Percentiles rank a stretch among this genome's conserved stretches.
phyloP scores from a whole-genome alignment of 2,797 vertebrate genomes.

The Leptodactylus fallax region DNA sequence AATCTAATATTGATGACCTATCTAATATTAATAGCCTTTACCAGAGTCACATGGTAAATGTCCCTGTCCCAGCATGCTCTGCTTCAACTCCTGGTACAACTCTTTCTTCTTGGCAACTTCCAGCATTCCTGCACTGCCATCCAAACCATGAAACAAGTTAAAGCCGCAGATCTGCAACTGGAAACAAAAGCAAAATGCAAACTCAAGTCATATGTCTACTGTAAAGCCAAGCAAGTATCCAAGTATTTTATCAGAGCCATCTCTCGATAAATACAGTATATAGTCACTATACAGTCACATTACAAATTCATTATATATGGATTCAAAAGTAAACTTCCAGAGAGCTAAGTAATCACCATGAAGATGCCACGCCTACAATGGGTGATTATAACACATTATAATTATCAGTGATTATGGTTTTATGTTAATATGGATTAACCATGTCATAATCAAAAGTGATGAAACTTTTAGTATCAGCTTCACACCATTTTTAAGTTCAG shows the following conservation, averaged over 20 bases:
- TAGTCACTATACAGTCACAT: background rate
- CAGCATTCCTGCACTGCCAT: conserved; percentile 87
- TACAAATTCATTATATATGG: background rate
- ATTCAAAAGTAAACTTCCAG: background rate
- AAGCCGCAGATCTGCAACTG: conserved; percentile 86
- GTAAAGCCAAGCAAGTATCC: background rate
- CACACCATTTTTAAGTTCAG: too few relatives aligned
- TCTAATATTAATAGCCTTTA: conserved; percentile 65
- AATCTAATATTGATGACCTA: too few relatives aligned
- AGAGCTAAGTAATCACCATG: too few relatives aligned
- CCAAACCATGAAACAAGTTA: conserved; percentile 82
- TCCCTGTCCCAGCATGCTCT: conserved; percentile 79
- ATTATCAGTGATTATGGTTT: too few relatives aligned
- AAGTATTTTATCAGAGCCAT: background rate
- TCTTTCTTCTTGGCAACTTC: conserved; percentile 74
- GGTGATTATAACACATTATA: too few relatives aligned
- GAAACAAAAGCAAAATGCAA: background rate
- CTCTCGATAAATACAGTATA: background rate
- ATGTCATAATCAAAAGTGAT: too few relatives aligned
- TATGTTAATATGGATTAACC: too few relatives aligned
- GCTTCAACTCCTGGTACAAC: conserved; percentile 81
- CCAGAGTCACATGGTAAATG: conserved; percentile 79
- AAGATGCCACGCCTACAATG: too few relatives aligned
- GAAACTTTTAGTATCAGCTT: background rate
- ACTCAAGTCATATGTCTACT: too few relatives aligned